phyloP scores from a whole-genome alignment of 2,888 invertebrate genomes.

The Pharmacophagus antenor region DNA sequence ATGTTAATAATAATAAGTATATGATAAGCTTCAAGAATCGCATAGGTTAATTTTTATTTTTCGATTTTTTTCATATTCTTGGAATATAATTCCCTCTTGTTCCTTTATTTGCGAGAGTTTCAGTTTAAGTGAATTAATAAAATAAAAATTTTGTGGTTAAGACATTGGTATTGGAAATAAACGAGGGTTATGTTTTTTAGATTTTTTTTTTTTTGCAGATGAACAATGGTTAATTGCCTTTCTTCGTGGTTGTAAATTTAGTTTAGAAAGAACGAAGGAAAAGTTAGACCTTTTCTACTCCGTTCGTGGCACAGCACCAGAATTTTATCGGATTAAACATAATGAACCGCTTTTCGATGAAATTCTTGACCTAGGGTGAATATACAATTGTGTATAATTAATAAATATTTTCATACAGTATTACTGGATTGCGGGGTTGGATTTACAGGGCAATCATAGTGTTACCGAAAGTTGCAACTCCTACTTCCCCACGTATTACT shows the following conservation, averaged over 20 bases:
- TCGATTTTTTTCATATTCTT: too few relatives aligned
- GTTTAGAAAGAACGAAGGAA: conserved; percentile 79
- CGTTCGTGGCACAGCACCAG: conserved; percentile 67
- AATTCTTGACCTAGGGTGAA: conserved; percentile 39
- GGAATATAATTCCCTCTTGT: too few relatives aligned
- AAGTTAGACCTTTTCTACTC: conserved; percentile 82
- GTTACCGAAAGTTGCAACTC: conserved; percentile 48
- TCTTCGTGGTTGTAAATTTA: conserved; percentile 81
- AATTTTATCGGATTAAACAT: conserved; percentile 51
- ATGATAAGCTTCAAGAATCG: not conserved
- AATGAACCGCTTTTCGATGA: conserved; percentile 40
- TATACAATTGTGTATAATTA: not conserved
- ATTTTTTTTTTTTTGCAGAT: conserved; percentile 45
- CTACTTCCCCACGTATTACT: conserved; percentile 62
- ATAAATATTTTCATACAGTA: not conserved
- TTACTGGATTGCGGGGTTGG: conserved; percentile 34
- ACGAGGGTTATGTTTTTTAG: too few relatives aligned
- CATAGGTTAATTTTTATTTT: not conserved
- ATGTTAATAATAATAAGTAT: not conserved
- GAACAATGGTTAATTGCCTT: conserved; percentile 81
- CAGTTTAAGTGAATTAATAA: too few relatives aligned
- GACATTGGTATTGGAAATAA: too few relatives aligned
- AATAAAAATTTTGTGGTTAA: too few relatives aligned
- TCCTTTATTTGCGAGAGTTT: too few relatives aligned
- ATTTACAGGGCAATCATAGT: conserved; percentile 36